Evolutionary conservation across 1,140 invertebrate genomes (phyloP).

Genomic region (Psilanteris sp.): DNA sequence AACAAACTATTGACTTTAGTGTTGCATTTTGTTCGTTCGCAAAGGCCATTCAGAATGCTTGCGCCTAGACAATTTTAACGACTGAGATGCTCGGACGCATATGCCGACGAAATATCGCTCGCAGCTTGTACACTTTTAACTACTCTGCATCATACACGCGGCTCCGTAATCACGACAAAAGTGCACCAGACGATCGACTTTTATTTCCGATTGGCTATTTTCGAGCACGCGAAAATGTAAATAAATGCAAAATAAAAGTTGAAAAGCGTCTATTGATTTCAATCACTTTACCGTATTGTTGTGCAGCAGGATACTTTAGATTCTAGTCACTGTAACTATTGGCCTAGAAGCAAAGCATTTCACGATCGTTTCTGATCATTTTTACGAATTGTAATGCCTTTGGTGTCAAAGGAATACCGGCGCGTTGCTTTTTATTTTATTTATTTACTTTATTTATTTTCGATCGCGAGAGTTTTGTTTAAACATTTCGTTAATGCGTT

Average conservation of each 20-base stretch:
- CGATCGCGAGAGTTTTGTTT: no score
- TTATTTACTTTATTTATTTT: no score
- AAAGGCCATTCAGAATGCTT: constrained; percentile 47
- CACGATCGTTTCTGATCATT: no score
- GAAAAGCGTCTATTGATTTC: constrained; percentile 29
- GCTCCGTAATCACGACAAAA: no score
- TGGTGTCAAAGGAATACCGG: no score
- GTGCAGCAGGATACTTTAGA: constrained; percentile 27
- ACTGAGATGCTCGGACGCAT: constrained; percentile 31
- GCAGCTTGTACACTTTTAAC: constrained; percentile 23
- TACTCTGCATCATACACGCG: neutral
- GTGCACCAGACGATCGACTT: no score
- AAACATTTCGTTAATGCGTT: no score
- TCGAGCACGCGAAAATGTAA: constrained; percentile 19
- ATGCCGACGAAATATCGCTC: constrained; percentile 23
- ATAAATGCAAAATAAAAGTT: constrained; percentile 30
- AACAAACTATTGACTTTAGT: constrained; percentile 63
- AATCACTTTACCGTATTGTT: constrained; percentile 27
- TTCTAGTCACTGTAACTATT: constrained; percentile 43
- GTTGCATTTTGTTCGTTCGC: constrained; percentile 55
- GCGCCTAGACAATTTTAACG: constrained; percentile 16
- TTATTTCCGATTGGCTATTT: constrained; percentile 3
- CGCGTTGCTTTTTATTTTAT: no score
- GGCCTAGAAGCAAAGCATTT: constrained; percentile 5
- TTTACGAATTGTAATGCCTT: no score